Percentiles rank a stretch among this genome's conserved stretches.
Evolutionary conservation across 2,888 invertebrate genomes (phyloP).

Genomic region (Tenthredo livida): DNA sequence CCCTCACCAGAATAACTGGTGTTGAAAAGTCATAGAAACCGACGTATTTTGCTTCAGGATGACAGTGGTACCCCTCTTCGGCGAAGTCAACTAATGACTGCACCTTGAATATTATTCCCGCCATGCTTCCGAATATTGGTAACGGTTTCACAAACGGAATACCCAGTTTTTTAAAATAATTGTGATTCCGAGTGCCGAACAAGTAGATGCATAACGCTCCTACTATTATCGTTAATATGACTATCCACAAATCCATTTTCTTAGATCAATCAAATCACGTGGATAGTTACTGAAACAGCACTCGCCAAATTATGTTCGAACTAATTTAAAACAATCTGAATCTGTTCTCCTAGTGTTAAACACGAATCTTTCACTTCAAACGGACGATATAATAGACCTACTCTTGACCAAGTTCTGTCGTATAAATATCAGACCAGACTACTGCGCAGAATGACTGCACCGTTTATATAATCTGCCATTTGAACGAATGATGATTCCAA

Average conservation of each 20-base stretch:
- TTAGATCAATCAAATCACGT: neutral
- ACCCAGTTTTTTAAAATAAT: constrained; percentile 50
- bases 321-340: constrained; percentile 57
- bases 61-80: neutral
- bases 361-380: too few species aligned
- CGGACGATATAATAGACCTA: too few species aligned
- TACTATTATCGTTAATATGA: neutral
- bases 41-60: constrained; percentile 65
- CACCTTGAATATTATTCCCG: neutral
- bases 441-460: too few species aligned
- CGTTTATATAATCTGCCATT: too few species aligned
- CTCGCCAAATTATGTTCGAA: too few species aligned
- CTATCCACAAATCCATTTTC: neutral
- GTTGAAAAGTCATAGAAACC: constrained; percentile 65
- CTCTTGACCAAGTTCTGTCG: too few species aligned
- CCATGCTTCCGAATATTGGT: constrained; percentile 63
- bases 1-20: constrained; percentile 63
- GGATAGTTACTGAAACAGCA: too few species aligned
- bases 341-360: too few species aligned
- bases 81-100: neutral
- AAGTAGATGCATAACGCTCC: neutral
- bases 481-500: neutral
- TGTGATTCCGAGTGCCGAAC: constrained; percentile 40
- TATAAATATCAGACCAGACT: too few species aligned
- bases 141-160: constrained; percentile 57